phyloP scores from a whole-genome alignment of 2,888 invertebrate genomes.

The Tenthredo livida region DNA sequence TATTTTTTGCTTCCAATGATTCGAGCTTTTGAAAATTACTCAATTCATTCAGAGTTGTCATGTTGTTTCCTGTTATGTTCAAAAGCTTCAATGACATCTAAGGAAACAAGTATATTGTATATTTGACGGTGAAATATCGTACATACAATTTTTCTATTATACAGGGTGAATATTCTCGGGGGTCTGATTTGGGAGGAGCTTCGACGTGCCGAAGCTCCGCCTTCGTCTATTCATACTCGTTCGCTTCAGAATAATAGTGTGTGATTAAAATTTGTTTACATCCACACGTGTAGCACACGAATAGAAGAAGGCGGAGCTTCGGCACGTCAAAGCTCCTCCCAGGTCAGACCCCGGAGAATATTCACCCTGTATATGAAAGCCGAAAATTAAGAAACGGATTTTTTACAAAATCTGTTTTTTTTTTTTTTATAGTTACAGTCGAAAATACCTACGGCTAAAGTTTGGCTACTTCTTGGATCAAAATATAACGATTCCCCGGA shows the following conservation, averaged over 20 bases:
- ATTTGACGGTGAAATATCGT: not conserved
- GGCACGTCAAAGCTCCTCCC: too few species aligned
- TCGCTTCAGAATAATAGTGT: too few species aligned
- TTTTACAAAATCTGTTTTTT: not conserved
- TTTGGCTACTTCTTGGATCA: constrained; percentile 82
- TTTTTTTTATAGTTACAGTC: not conserved
- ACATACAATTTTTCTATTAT: not conserved
- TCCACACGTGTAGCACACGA: too few species aligned
- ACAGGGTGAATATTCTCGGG: too few species aligned
- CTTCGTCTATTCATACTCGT: too few species aligned
- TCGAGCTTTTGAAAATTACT: constrained; percentile 80
- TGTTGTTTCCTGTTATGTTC: constrained; percentile 84
- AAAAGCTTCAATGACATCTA: constrained; percentile 82
- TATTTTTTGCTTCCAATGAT: constrained; percentile 81
- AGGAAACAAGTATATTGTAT: constrained; percentile 64
- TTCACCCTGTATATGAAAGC: too few species aligned
- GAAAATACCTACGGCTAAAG: constrained; percentile 80
- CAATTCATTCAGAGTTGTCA: constrained; percentile 80
- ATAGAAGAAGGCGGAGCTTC: too few species aligned
- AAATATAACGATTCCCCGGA: constrained; percentile 83
- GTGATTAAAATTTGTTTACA: too few species aligned
- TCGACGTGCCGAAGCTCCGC: too few species aligned
- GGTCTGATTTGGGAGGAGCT: too few species aligned
- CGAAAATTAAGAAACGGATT: too few species aligned
- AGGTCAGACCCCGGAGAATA: too few species aligned